Evolutionary conservation across 2,797 vertebrate species (phyloP).

Genomic region (Smutsia temminckii): DNA sequence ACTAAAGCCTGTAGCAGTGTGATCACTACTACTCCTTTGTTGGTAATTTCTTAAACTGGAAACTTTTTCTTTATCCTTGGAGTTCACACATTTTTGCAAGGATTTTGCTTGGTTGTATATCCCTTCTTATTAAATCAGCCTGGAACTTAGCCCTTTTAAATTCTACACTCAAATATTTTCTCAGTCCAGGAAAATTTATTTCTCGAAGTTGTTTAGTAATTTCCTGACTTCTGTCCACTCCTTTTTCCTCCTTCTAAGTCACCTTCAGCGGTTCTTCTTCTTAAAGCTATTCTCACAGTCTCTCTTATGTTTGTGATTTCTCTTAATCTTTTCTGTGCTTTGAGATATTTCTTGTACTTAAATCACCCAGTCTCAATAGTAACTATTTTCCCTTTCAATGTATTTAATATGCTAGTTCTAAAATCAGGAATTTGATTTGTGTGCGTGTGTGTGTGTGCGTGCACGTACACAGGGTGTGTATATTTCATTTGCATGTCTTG

Average conservation of each 20-base stretch:
- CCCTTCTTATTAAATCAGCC: constrained; percentile 33
- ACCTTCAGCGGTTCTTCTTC: not conserved
- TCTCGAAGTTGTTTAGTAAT: not conserved
- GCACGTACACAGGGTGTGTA: not conserved
- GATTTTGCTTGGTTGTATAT: not conserved
- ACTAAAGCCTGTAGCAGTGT: not conserved
- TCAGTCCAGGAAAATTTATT: constrained; percentile 9
- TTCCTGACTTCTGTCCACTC: not conserved
- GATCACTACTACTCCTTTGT: not conserved
- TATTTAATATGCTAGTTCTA: not conserved
- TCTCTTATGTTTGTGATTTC: not conserved
- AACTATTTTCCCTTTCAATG: not conserved
- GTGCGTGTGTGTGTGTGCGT: not conserved
- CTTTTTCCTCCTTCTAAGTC: not conserved
- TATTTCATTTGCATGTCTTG: not conserved
- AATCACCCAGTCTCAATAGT: not conserved
- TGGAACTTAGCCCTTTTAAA: not conserved
- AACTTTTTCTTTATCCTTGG: not conserved
- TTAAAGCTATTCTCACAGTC: not conserved
- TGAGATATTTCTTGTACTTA: not conserved
- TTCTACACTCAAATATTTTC: not conserved
- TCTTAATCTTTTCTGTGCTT: not conserved
- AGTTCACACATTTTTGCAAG: not conserved
- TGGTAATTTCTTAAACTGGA: not conserved
- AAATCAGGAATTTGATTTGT: not conserved